Base-by-base conservation (phyloP, 2,888 invertebrate genomes). In the Apodemia duryi region DNA sequence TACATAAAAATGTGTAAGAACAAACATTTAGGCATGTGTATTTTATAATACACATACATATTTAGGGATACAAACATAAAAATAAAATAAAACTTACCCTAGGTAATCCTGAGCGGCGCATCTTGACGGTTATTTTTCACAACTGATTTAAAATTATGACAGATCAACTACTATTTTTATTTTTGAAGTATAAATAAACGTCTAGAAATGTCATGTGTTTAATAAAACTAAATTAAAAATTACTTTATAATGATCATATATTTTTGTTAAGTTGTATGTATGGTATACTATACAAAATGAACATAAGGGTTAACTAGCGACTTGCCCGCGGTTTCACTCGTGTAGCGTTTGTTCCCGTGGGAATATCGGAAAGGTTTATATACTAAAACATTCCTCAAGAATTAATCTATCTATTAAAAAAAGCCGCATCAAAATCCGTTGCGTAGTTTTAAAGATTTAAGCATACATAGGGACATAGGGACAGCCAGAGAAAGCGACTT, bases 81-180 rank as follows among this genome's bases (percentile, higher is more conserved):
- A n/a, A n/a, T n/a, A n/a, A n/a, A n/a, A n/a, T n/a, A 51, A 63
- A 67, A 65, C 63, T 66, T 63, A 66, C 65, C 67, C 52, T 67
- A 67, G 61, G 61, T 63, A 67, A 67, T 62, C 46, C 64, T 64
- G 65, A 63, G 65, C 63, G 65, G 63, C 62, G 63, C 67, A 67
- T 63, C 67, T 60, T 65, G 65, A 52, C 63, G 65, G 67, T 65
- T 67, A 67, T 54, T 67, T 67, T 67, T 67, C 63, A 65, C 61
- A 67, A 65, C 65, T 65, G 65, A 67, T 67, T 67, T 63, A 67
- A 65, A 67, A 67, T 65, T 41, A 65, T 67, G 65, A 65, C 67
- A 65, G 63, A 61, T 67, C 65, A 64, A 54, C 54, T 28, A 21
- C 38, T 28, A 63, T 57, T 10, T 63, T 63, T 54, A 54, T 63